A percentile compares a stretch with the other conserved stretches of the same genome.
phyloP scores from a whole-genome alignment of 1,140 invertebrate genomes.

The Metopolophium dirhodum region DNA sequence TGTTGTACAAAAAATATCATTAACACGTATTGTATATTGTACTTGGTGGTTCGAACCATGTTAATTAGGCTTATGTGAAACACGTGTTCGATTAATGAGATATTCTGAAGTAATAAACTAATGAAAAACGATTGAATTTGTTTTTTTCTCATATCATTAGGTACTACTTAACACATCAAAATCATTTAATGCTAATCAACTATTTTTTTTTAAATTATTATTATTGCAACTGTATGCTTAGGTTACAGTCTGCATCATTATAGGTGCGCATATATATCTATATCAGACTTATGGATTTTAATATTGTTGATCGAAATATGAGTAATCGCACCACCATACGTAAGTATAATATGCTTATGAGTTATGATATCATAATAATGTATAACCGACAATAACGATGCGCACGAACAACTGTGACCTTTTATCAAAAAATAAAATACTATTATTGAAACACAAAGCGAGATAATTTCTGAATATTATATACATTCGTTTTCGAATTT shows the following conservation, averaged over 20 bases:
- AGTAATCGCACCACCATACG: neutral
- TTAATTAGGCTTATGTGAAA: neutral
- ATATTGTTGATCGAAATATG: neutral
- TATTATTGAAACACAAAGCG: neutral
- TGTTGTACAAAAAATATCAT: neutral
- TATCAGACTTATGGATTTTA: neutral
- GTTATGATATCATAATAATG: neutral
- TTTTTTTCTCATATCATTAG: constrained; percentile 2
- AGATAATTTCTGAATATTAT: neutral
- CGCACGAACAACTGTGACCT: neutral
- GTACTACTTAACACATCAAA: neutral
- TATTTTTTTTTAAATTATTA: neutral
- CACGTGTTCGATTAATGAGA: constrained; percentile 13
- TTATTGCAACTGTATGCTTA: neutral
- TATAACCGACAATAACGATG: neutral
- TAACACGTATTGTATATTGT: neutral
- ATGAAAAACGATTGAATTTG: neutral
- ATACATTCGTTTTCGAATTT: neutral
- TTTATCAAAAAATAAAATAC: neutral
- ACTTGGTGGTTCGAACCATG: neutral
- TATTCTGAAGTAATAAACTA: neutral
- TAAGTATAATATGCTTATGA: neutral
- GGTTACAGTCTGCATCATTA: neutral
- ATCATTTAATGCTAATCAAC: neutral
- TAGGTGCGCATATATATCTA: neutral